Evolutionary conservation across 2,888 invertebrate genomes (phyloP), one percentile per base, ranked within the genome.

Genomic region (Aproaerema taeniolella): DNA sequence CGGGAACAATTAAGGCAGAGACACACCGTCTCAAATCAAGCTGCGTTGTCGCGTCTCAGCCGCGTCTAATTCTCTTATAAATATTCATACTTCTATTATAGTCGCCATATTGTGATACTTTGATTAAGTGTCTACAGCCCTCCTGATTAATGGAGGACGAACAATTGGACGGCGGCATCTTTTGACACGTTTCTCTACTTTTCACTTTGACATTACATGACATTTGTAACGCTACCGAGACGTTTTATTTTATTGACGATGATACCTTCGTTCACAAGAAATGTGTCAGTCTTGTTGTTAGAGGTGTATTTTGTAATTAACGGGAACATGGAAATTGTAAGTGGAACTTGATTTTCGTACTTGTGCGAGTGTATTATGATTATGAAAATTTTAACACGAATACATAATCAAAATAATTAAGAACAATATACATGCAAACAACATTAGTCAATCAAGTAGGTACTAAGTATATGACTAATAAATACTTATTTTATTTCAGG

Each of bases 31-130:
- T 65, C 68, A 58, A 70, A 68, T 65, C 68, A 53, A n/a, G 52
- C 53, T 61, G 58, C 48, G 61, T 53, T 58, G 65, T 55, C 55
- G 55, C 63, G 61, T 56, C 61, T 53, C 60, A 58, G 39, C 39
- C 43, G 43, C 39, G 40, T 37, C 43, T 41, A 44, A 44, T 44
- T 41, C 31, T 35, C 41, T 40, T 43, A 83, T 83, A 82, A 81
- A 83, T 83, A 83, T 83, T 83, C 83, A 83, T 81, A 66, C 52
- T 49, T 50, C 61, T 70, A 68, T 72, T 76, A 72, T 72, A 67
- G 63, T 62, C 63, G 62, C 58, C 67, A 73, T 75, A 78, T 77
- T 73, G 80, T 80, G 81, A 81, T 81, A 78, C 81, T 81, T 81
- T 83, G 83, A 83, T 83, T 78, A 82, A 83, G 77, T 75, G 70